Evolutionary conservation across 2,113 vertebrate species (phyloP), one percentile per base, ranked within the genome.

Genomic region (Rutilus rutilus): DNA sequence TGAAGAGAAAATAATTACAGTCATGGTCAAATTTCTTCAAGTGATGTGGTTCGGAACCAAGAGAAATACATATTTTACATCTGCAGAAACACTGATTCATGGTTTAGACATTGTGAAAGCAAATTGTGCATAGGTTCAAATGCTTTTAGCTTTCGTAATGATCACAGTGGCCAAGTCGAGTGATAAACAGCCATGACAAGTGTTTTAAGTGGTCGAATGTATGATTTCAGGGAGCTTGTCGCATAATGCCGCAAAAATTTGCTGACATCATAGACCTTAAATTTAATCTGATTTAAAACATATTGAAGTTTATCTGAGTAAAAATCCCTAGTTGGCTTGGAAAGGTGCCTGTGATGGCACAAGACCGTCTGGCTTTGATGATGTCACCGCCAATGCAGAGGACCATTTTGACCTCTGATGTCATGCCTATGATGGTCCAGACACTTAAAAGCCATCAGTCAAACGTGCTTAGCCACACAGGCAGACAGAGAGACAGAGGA

Each of bases 1-100:
- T 84, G 76, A 82, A 74, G 64, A 87, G 86, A 52, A 87, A 86
- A 87, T 89, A 89, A 85, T 87, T 87, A 83, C 25, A 87, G 83
- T 64, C 30, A 47, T 83, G 83, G 62, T 87, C 59, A 74, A 54
- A 65, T 87, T 87, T 87, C 82, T 36, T 47, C 6, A 12, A 77
- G 82, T 85, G 81, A 85, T 87, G 86, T 83, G 88, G 88, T 89
- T 74, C 33, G n/a, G 54, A 65, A 82, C 84, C 81, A 27, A 78
- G 60, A 84, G 50, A 47, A 88, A 57, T 52, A 89, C 62, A 83
- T 78, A 64, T 45, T 83, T 83, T 59, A 59, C 64, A 83, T 71
- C 79, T 69, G 36, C 76, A 45, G 67, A 74, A 82, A 86, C 88
- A 78, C 73, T 82, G 82, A 89, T 57, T 50, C 42, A 45, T 84